Conservation (phyloP, 2,113 vertebrate genomes). For the Arenaria interpres region DNA sequence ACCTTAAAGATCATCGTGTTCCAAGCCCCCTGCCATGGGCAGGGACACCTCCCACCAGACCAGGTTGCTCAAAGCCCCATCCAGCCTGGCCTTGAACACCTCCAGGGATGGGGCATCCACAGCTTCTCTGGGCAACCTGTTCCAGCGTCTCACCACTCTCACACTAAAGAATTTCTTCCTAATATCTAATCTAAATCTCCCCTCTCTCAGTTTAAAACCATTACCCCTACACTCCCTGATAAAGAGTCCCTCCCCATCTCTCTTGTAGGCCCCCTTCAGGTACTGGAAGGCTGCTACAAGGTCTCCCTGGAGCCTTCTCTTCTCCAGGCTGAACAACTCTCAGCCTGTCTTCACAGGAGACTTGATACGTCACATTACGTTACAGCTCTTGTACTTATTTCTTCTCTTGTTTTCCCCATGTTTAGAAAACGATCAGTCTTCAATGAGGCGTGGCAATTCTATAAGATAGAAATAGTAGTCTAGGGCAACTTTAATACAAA, state of each 20-base stretch:
- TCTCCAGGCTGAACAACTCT: background rate
- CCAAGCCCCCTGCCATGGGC: no score
- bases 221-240: background rate
- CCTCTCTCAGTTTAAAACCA: background rate
- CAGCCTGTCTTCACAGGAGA: background rate
- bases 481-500: background rate
- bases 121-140: no score
- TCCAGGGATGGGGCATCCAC: no score
- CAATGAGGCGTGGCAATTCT: background rate
- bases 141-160: background rate
- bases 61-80: no score
- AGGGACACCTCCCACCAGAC: no score
- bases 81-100: no score
- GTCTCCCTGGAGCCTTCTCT: background rate
- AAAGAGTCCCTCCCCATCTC: background rate
- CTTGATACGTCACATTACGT: rapidly evolving
- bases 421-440: background rate
- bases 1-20: no score
- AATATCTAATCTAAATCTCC: background rate
- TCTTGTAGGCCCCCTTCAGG: background rate
- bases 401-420: background rate
- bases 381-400: background rate
- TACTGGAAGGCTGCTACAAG: background rate
- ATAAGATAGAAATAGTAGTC: background rate
- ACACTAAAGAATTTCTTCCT: background rate